These are phyloP conservation scores for Moxostoma hubbsi DNA, from an alignment of 2,797 vertebrate genomes.

Conservation along the genomic window DNA sequence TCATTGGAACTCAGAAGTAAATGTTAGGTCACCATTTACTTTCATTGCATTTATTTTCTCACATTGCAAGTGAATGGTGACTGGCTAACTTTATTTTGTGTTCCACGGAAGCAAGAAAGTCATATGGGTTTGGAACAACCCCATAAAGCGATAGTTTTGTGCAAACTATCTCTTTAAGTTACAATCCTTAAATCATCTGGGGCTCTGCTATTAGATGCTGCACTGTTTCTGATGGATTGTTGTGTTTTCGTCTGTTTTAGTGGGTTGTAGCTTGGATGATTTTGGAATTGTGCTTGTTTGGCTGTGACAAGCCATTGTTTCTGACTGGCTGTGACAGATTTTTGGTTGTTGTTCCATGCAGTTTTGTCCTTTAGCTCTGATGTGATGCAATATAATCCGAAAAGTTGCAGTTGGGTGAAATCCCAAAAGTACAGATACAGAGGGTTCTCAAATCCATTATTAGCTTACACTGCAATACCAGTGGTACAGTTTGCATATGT, in stretches of 20 bases:
- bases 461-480: constrained; percentile 8
- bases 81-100: too few species aligned
- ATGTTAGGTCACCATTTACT: too few species aligned
- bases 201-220: constrained; percentile 15
- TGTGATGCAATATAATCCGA: constrained; percentile 37
- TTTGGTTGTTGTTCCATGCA: constrained; percentile 34
- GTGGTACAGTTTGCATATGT: background rate
- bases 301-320: constrained; percentile 50
- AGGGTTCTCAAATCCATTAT: constrained; percentile 3
- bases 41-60: too few species aligned
- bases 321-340: constrained; percentile 35
- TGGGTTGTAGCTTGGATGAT: background rate
- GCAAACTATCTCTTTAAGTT: too few species aligned
- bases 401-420: constrained; percentile 24
- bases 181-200: constrained; percentile 1
- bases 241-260: constrained; percentile 9
- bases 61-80: too few species aligned
- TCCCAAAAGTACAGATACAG: too few species aligned
- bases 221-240: constrained; percentile 14
- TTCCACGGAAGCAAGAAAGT: too few species aligned
- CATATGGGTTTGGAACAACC: too few species aligned
- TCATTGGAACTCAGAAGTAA: background rate
- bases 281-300: constrained; percentile 26
- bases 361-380: constrained; percentile 44
- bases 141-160: too few species aligned